Conservation (phyloP, 2,797 vertebrate genomes). For the Anomalospiza imberbis region DNA sequence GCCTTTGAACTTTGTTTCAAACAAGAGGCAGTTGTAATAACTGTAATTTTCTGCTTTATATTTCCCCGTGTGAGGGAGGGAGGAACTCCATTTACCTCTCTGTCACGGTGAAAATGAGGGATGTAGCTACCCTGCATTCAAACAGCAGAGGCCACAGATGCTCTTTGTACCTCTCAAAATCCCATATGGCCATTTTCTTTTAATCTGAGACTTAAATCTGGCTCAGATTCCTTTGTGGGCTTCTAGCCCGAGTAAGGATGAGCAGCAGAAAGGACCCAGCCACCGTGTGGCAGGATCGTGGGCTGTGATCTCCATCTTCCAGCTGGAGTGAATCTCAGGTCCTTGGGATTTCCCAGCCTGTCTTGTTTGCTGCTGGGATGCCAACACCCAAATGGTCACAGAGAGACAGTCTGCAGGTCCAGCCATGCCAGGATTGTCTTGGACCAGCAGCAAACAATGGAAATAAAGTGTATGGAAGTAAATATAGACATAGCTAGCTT, state of each 20-base stretch:
- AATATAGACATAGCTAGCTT: background rate
- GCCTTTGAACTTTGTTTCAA: constrained; percentile 67
- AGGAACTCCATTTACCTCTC: constrained; percentile 2
- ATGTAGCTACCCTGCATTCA: background rate
- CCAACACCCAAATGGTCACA: background rate
- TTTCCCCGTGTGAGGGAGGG: background rate
- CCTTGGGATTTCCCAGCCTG: background rate
- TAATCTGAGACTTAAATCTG: background rate
- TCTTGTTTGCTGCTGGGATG: background rate
- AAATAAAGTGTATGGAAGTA: background rate
- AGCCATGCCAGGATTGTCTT: background rate
- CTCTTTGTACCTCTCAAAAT: background rate
- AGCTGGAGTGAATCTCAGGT: background rate
- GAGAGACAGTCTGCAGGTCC: background rate
- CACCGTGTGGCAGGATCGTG: fast-evolving
- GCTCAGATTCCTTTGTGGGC: background rate
- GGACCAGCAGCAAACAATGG: background rate
- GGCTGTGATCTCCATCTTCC: background rate
- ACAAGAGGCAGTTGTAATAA: constrained; percentile 57
- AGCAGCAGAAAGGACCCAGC: background rate
- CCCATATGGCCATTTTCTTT: background rate
- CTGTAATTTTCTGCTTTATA: constrained; percentile 28
- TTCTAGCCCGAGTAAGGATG: background rate
- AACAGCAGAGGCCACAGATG: background rate
- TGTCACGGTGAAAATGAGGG: background rate